Evolutionary conservation across 2,888 invertebrate species (phyloP).

Genomic region (Plebejus argus): DNA sequence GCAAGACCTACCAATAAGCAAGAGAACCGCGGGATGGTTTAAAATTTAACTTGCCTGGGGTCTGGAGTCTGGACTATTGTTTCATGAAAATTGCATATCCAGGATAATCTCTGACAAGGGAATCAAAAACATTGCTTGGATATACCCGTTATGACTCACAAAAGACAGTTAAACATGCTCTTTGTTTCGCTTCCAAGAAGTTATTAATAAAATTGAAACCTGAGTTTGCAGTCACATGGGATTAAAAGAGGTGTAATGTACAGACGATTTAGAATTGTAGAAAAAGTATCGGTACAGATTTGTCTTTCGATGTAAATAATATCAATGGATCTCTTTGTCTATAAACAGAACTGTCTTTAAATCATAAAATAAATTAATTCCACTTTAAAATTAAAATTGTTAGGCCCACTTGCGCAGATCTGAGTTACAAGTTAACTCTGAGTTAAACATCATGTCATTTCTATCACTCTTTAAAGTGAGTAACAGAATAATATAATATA

Average conservation of each 20-base stretch:
- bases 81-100: neutral
- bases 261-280: neutral
- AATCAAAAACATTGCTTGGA: neutral
- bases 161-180: neutral
- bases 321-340: too few relatives aligned
- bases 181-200: conserved; percentile 27
- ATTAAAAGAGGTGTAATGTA: neutral
- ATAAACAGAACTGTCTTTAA: too few relatives aligned
- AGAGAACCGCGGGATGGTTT: neutral
- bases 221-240: neutral
- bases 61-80: neutral
- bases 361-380: too few relatives aligned
- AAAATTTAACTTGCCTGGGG: neutral
- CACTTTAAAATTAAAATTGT: too few relatives aligned
- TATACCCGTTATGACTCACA: neutral
- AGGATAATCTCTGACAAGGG: neutral
- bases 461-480: too few relatives aligned
- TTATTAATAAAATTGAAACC: neutral
- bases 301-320: too few relatives aligned
- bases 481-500: too few relatives aligned
- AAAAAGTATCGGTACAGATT: too few relatives aligned
- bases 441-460: too few relatives aligned
- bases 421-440: too few relatives aligned
- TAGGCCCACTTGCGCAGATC: too few relatives aligned
- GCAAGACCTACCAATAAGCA: too few relatives aligned